Evolutionary conservation across 2,888 invertebrate species (phyloP).

Genomic region (Hoplodrina ambigua): DNA sequence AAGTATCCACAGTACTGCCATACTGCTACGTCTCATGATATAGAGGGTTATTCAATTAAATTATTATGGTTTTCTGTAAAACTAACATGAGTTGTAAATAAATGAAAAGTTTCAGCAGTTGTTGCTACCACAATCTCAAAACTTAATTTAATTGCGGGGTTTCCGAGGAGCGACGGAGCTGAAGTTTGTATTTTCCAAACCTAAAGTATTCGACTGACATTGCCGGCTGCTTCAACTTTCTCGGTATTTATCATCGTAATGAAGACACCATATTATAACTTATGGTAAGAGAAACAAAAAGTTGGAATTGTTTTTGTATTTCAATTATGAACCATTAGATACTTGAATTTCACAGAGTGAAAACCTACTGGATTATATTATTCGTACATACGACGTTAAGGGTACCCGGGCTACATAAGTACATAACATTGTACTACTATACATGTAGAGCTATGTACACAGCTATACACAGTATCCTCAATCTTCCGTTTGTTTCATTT

Average conservation of each 20-base stretch:
- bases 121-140: not conserved
- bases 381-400: no score
- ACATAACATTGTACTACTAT: no score
- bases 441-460: no score
- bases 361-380: no score
- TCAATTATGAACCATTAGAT: not conserved
- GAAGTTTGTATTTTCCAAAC: not conserved
- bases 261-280: not conserved
- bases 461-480: not conserved
- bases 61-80: not conserved
- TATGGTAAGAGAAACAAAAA: not conserved
- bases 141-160: constrained; percentile 15
- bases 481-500: constrained; percentile 3
- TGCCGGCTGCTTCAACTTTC: constrained; percentile 2
- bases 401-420: not conserved
- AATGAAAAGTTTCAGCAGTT: constrained; percentile 7
- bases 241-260: constrained; percentile 5
- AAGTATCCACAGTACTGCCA: not conserved
- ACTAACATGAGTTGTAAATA: not conserved
- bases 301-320: not conserved
- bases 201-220: not conserved
- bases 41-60: no score
- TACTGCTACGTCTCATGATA: no score
- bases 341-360: not conserved
- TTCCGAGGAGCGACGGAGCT: not conserved